These are phyloP conservation scores for Pogonomyrmex barbatus DNA, from an alignment of 1,140 invertebrate genomes.

Conservation along the genomic window DNA sequence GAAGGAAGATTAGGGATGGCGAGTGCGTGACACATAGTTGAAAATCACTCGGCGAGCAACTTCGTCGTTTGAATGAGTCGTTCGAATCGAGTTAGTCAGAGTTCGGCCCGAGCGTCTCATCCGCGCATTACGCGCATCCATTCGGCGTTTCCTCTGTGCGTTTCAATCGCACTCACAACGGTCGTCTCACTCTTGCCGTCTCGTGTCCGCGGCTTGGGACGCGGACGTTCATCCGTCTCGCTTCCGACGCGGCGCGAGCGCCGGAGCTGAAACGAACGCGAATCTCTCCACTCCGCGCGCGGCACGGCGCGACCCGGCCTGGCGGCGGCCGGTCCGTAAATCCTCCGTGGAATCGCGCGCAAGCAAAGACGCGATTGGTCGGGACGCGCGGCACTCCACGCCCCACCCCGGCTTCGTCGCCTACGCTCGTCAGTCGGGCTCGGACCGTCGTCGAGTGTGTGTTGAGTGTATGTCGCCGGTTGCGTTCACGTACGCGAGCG, in stretches of 20 bases:
- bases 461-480: constrained; percentile 72
- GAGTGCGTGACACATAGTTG: neutral
- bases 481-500: constrained; percentile 73
- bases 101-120: neutral
- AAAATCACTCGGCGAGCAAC: neutral
- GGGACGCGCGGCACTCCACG: constrained; percentile 19
- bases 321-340: constrained; percentile 19
- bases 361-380: constrained; percentile 76
- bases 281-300: neutral
- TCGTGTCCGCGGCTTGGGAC: neutral
- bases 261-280: neutral
- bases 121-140: neutral
- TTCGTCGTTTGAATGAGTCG: neutral
- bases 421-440: constrained; percentile 80
- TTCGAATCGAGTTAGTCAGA: neutral
- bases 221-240: neutral
- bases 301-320: neutral
- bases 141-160: neutral
- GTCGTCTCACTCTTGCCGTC: neutral
- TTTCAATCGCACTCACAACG: neutral
- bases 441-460: constrained; percentile 76
- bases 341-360: constrained; percentile 55
- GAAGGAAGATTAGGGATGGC: neutral
- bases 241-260: neutral
- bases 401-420: too few species aligned